Evolutionary conservation across 2,113 vertebrate species (phyloP).

Genomic region (Fregata magnificens): DNA sequence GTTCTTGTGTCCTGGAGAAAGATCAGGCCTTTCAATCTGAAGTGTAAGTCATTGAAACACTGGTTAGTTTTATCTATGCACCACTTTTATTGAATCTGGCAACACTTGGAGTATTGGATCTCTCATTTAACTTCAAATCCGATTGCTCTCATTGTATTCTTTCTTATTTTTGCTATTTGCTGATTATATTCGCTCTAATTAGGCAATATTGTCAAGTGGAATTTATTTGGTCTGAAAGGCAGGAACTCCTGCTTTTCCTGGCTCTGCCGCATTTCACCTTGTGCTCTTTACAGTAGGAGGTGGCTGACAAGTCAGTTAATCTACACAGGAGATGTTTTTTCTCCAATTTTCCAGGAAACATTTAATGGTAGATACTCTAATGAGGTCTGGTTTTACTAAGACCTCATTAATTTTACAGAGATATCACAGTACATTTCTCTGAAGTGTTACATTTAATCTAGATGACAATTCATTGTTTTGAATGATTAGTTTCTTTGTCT

Average conservation of each 20-base stretch:
- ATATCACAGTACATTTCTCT: not conserved
- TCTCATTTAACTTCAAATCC: not conserved
- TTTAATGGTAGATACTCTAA: constrained; percentile 39
- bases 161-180: not conserved
- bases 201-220: not conserved
- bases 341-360: constrained; percentile 23
- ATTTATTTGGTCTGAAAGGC: not conserved
- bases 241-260: constrained; percentile 9
- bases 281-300: constrained; percentile 40
- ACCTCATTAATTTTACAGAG: constrained; percentile 32
- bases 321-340: not conserved
- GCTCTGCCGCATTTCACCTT: not conserved
- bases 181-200: constrained; percentile 17
- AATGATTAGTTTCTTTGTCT: not conserved
- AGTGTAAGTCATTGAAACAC: not conserved
- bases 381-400: constrained; percentile 22
- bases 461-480: not conserved
- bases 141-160: not conserved
- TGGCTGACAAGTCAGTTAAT: constrained; percentile 38
- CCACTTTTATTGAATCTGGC: not conserved
- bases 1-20: not conserved
- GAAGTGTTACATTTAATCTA: constrained; percentile 19
- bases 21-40: not conserved
- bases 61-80: not conserved
- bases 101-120: no score